phyloP scores from a whole-genome alignment of 1,140 invertebrate genomes.

The Caerostris extrusa region DNA sequence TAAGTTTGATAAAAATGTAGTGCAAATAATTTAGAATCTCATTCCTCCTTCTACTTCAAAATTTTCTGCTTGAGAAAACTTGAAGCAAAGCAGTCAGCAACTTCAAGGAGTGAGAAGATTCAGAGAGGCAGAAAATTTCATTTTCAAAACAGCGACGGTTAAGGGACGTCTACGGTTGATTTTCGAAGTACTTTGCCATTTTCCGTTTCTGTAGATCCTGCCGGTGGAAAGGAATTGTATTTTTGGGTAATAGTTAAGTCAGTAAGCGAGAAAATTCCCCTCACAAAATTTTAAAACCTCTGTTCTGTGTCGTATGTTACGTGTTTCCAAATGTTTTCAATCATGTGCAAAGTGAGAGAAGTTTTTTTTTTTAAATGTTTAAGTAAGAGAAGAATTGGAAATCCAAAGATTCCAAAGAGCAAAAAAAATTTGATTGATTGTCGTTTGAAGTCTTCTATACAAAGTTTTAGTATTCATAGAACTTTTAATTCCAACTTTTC shows the following conservation, averaged over 20 bases:
- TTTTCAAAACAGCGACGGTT: not conserved
- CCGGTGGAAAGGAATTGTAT: not conserved
- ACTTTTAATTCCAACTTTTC: too few relatives aligned
- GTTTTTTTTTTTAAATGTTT: not conserved
- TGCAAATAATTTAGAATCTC: not conserved
- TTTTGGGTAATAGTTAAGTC: not conserved
- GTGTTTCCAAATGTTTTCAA: not conserved
- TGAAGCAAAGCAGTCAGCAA: not conserved
- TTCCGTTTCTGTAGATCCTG: not conserved
- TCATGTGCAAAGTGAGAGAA: not conserved
- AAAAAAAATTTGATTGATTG: too few relatives aligned
- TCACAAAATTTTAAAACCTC: not conserved
- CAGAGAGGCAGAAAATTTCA: not conserved
- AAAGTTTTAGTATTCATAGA: too few relatives aligned
- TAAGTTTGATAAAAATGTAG: not conserved
- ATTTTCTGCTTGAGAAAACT: not conserved
- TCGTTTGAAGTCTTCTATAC: too few relatives aligned
- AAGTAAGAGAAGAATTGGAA: too few relatives aligned
- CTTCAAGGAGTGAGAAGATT: not conserved
- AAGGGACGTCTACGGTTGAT: not conserved
- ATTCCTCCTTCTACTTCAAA: not conserved
- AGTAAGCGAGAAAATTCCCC: not conserved
- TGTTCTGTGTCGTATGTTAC: not conserved
- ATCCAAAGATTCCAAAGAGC: too few relatives aligned
- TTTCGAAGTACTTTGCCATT: not conserved